Percentiles rank a stretch among this genome's conserved stretches.
Conservation (phyloP, 2,888 invertebrate species). For the Leucoptera coffeella region DNA sequence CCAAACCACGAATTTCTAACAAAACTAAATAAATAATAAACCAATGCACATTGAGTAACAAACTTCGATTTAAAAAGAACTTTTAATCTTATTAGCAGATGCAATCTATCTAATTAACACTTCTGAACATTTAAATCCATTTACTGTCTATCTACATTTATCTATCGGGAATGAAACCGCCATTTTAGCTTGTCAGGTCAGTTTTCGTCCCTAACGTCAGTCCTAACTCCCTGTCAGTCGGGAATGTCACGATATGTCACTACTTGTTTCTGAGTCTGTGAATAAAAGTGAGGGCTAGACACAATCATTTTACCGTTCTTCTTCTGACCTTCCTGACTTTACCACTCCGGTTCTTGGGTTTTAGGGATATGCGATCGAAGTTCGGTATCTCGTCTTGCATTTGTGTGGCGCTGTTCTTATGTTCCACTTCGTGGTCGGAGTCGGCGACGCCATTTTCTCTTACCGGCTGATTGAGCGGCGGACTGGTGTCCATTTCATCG, state of each 20-base stretch:
- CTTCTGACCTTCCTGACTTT: slow-evolving; percentile 30
- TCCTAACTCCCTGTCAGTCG: too few species aligned
- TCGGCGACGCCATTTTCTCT: slow-evolving; percentile 32
- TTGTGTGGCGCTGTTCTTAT: slow-evolving; percentile 9
- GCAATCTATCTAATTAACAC: too few species aligned
- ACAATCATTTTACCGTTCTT: slow-evolving; percentile 44
- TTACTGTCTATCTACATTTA: too few species aligned
- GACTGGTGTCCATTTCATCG: slow-evolving; percentile 21
- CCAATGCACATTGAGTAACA: too few species aligned
- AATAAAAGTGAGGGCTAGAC: slow-evolving; percentile 37
- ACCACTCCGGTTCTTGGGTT: slow-evolving; percentile 19
- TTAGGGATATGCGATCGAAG: slow-evolving; percentile 30
- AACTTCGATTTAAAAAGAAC: too few species aligned
- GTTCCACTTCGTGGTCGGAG: slow-evolving; percentile 31
- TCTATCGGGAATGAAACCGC: too few species aligned
- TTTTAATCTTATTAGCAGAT: too few species aligned
- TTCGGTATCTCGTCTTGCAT: slow-evolving; percentile 25
- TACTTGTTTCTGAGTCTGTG: slow-evolving; percentile 18
- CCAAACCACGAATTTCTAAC: too few species aligned
- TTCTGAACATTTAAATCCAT: too few species aligned
- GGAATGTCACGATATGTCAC: slow-evolving; percentile 25
- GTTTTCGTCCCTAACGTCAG: too few species aligned
- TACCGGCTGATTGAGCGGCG: slow-evolving; percentile 14
- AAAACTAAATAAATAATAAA: too few species aligned
- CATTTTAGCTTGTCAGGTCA: too few species aligned